Percentiles rank a stretch among this genome's conserved stretches.
Conservation (phyloP, 1,140 invertebrate species). For the Babylonia areolata region DNA sequence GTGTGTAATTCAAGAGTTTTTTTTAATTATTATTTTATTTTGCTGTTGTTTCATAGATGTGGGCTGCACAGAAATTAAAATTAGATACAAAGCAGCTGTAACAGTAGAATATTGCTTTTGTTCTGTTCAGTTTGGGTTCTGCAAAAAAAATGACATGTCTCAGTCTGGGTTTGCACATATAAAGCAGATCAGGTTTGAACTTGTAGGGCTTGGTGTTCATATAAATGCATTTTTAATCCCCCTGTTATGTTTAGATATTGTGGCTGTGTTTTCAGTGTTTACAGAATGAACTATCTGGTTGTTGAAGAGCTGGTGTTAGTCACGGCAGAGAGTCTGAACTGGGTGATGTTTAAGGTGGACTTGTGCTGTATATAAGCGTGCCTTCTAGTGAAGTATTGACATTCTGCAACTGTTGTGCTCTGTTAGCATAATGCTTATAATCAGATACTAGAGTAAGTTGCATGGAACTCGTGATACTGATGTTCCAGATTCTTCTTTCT, state of each 20-base stretch:
- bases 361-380: constrained; percentile 19
- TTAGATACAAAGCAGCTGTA: neutral
- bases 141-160: neutral
- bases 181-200: neutral
- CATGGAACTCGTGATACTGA: neutral
- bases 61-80: neutral
- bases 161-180: neutral
- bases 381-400: constrained; percentile 4
- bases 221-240: neutral
- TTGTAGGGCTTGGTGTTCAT: neutral
- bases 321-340: constrained; percentile 1
- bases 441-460: neutral
- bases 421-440: neutral
- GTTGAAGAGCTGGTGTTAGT: neutral
- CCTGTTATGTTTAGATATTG: neutral
- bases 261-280: neutral
- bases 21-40: no score
- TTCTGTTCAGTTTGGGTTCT: neutral
- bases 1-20: no score
- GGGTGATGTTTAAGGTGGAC: neutral
- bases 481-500: neutral
- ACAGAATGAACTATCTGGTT: neutral
- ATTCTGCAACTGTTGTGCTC: neutral
- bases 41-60: no score
- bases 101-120: neutral